phyloP scores from a whole-genome alignment of 2,888 invertebrate genomes.

The Tubiluchus corallicola region DNA sequence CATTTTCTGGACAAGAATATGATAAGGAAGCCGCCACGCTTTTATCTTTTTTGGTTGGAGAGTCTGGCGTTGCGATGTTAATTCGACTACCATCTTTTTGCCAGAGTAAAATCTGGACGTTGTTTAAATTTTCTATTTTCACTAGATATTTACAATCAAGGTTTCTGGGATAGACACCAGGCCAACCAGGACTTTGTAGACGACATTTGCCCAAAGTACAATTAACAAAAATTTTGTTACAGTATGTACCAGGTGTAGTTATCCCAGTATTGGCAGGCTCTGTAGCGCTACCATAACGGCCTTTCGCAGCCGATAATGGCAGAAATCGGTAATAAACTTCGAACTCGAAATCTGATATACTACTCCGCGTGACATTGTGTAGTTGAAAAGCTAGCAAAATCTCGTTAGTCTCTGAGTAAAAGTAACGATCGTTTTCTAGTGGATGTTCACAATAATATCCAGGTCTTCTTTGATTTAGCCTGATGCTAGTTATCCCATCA shows the following conservation, averaged over 20 bases:
- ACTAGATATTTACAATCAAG: conserved; percentile 75
- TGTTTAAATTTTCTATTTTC: conserved; percentile 63
- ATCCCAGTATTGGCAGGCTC: conserved; percentile 75
- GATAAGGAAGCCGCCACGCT: conserved; percentile 81
- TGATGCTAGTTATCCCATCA: too few species aligned
- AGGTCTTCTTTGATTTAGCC: too few species aligned
- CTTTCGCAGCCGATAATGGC: neutral
- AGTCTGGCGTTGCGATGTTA: conserved; percentile 77
- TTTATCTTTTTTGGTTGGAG: conserved; percentile 53
- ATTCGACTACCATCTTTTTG: conserved; percentile 82
- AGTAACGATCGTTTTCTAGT: conserved; percentile 12
- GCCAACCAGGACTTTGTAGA: conserved; percentile 80
- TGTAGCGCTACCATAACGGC: conserved; percentile 22
- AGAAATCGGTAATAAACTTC: neutral
- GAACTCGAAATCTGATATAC: conserved; percentile 56
- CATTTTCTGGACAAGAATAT: conserved; percentile 50
- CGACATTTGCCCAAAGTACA: conserved; percentile 76
- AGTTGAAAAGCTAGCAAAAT: conserved; percentile 72
- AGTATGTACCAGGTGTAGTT: conserved; percentile 78
- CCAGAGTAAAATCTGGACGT: conserved; percentile 33
- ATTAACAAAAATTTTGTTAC: conserved; percentile 68
- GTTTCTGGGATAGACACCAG: conserved; percentile 74
- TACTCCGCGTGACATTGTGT: conserved; percentile 73
- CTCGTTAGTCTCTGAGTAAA: conserved; percentile 57
- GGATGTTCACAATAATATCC: conserved; percentile 61